Evolutionary conservation across 2,888 invertebrate species (phyloP), one percentile per base, ranked within the genome.

Genomic region (Endomychus coccineus): DNA sequence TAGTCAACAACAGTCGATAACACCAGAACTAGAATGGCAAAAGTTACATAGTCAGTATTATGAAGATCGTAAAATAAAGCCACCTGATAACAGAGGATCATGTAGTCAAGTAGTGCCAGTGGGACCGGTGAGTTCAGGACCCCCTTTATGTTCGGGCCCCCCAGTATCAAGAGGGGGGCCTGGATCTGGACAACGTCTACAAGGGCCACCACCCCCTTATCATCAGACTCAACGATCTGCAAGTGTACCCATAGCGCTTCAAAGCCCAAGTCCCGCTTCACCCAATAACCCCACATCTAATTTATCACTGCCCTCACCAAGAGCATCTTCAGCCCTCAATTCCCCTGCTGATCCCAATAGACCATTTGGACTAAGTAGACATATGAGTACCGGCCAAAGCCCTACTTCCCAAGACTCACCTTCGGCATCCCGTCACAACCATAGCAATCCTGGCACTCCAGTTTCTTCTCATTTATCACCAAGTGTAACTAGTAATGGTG

Each of bases 11-110:
- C 50, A 49, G 39, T 60, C 68, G 22, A 64, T 69, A 21, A 67
- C 74, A 46, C 78, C 78, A 3, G 83, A 84, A 65, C 75, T 87
- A 63, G 91, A 92, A 60, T 92, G 92, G 92, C 84, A 86, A 54
- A 89, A 91, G 64, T 67, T 91, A 49, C 90, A 90, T 56, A 83
- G 86, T 58, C 87, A 89, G 63, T 88, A 84, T 67, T 82, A 81
- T 55, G 88, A 89, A 52, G 74, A 75, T 33, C 76, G 80, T 55
- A 78, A 77, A 49, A 73, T 55, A 42, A 55, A 58, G 39, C 53
- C 56, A 36, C 54, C 44, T 4, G 46, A 50, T 25, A 45, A 39
- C 19, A 40, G 49, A 33, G 42, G 41, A 28, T 39, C 42, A 56
- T 61, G 52, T 59, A 41, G 49, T 39, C 46, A 52, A 43, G 42